Evolutionary conservation across 2,113 vertebrate species (phyloP).

Genomic region (Cottus gobio): DNA sequence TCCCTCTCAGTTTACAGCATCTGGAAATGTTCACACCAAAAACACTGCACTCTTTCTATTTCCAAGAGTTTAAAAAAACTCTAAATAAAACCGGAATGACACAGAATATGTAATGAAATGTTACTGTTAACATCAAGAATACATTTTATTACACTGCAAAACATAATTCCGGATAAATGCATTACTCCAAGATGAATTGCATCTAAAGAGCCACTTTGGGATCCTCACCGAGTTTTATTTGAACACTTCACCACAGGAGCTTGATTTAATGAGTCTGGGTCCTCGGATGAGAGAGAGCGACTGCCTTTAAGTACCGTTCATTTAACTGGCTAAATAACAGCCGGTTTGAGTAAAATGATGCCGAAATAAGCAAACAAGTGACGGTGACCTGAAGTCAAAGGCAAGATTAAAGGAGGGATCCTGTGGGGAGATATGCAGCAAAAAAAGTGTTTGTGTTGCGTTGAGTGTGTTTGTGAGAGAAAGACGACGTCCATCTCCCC

Average conservation of each 20-base stretch:
- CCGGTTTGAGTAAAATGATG: background rate
- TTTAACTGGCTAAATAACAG: slow-evolving; percentile 10
- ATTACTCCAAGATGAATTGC: background rate
- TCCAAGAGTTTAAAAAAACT: slow-evolving; percentile 34
- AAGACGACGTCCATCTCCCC: background rate
- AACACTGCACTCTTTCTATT: slow-evolving; percentile 41
- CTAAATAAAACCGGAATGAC: slow-evolving; percentile 4
- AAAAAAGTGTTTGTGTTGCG: background rate
- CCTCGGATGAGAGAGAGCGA: background rate
- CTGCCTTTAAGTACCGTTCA: slow-evolving; percentile 11
- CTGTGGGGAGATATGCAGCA: background rate
- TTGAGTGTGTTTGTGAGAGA: background rate
- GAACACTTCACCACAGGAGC: background rate
- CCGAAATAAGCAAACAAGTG: slow-evolving; percentile 17
- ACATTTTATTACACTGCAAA: slow-evolving; percentile 19
- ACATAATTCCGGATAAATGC: background rate
- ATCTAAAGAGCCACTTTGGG: background rate
- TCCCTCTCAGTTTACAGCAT: slow-evolving; percentile 67
- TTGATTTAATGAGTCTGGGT: slow-evolving; percentile 41
- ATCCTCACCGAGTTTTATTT: slow-evolving; percentile 9
- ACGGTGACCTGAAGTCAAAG: slow-evolving; percentile 48
- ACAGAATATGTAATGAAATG: slow-evolving; percentile 3
- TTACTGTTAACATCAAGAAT: slow-evolving; percentile 5
- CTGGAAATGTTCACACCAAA: slow-evolving; percentile 71
- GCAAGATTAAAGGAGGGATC: slow-evolving; percentile 20